A percentile compares a stretch with the other conserved stretches of the same genome.
phyloP scores from a whole-genome alignment of 2,797 vertebrate genomes.

The Gymnocypris eckloni region DNA sequence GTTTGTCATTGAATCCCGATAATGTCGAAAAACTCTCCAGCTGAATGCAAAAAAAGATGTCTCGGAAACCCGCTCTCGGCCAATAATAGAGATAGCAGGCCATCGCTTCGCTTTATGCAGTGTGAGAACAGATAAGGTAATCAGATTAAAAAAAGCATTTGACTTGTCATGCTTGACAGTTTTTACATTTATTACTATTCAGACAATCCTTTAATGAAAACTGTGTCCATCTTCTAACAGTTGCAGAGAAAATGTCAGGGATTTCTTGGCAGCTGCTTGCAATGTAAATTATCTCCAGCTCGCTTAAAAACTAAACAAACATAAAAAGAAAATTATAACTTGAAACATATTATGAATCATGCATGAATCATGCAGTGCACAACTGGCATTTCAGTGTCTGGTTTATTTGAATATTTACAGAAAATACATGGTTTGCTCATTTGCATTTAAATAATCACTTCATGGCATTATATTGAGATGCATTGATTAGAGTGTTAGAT shows the following conservation, averaged over 20 bases:
- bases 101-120: background rate
- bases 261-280: slow-evolving; percentile 16
- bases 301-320: background rate
- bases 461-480: no score
- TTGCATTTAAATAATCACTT: no score
- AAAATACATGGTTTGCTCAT: no score
- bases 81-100: slow-evolving; percentile 32
- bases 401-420: no score
- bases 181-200: slow-evolving; percentile 40
- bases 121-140: slow-evolving; percentile 41
- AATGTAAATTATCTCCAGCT: slow-evolving; percentile 17
- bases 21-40: slow-evolving; percentile 49
- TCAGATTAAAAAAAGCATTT: slow-evolving; percentile 37
- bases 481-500: no score
- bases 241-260: background rate
- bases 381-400: no score
- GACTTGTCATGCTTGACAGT: slow-evolving; percentile 24
- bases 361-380: no score
- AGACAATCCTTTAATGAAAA: slow-evolving; percentile 41
- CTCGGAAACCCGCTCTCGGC: background rate
- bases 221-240: slow-evolving; percentile 13
- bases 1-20: slow-evolving; percentile 62
- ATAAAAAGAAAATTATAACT: no score
- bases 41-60: slow-evolving; percentile 33
- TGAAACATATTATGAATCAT: no score